Base-by-base conservation (phyloP, 1,140 invertebrate species). In the Semibalanus balanoides region DNA sequence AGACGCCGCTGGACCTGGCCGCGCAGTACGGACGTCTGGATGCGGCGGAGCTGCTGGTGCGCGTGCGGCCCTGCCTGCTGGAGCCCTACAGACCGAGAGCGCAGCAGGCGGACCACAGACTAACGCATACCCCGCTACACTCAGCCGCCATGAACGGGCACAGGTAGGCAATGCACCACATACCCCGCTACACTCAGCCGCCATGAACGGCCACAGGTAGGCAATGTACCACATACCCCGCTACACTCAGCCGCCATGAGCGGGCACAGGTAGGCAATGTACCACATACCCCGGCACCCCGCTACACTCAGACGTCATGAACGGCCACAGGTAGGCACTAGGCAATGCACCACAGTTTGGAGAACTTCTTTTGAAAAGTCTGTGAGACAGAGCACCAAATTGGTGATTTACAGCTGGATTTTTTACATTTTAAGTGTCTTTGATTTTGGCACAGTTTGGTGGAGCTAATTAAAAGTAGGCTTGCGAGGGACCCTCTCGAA, bases 131-230 rank as follows among this genome's bases (percentile, higher is more conserved):
- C 0, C 95, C 96, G 29, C 87, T 99, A 9, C 96, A 98, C 85
- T 86, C 95, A 78, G 96, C 96, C 76, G 94, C 94, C 80, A 89
- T 93, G 78, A 96, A 97, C 87, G 96, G 96, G 0, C 94, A 96
- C 85, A 90, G 51, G 51, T 64, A 19, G 14, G 51, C 22, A 64
- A 14, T 14, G 51, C n/a, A n/a, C n/a, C 89, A 25, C 91, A 95
- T 80, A 96, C 96, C 0, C 95, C 96, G 29, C 87, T 99, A 9
- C 96, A 98, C 85, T 86, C 95, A 78, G 96, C 96, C 76, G 94
- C 94, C 80, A 89, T 93, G 78, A 96, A 97, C 87, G 96, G 96
- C 0, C 94, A 96, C 85, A 90, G 51, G 51, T 64, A 19, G 14
- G 51, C 22, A 64, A 14, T 14, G 51, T n/a, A n/a, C n/a, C 89